phyloP scores from a whole-genome alignment of 2,888 invertebrate species.

The Liopterus haemorrhoidalis region DNA sequence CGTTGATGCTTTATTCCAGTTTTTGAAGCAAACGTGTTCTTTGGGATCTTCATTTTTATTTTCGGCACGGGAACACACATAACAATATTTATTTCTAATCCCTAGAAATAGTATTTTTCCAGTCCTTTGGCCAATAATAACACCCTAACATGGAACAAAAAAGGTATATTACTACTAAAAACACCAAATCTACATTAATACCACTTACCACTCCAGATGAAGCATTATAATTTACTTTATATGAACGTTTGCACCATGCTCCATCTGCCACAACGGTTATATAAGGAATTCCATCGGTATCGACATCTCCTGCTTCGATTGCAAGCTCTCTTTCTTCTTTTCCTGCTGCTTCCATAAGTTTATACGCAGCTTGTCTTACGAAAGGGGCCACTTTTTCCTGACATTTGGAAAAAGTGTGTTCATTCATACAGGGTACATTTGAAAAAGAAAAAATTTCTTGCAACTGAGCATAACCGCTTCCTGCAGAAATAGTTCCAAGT shows the following conservation, averaged over 20 bases:
- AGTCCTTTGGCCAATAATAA: conserved; percentile 8
- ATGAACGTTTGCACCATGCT: conserved; percentile 11
- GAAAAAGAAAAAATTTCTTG: conserved; percentile 2
- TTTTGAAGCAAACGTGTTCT: conserved; percentile 26
- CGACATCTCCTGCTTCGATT: conserved; percentile 8
- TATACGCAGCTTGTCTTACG: not conserved
- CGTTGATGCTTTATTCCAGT: conserved; percentile 24
- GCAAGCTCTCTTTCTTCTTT: conserved; percentile 5
- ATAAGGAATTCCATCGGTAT: conserved; percentile 4
- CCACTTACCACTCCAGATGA: conserved; percentile 6
- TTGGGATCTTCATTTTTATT: conserved; percentile 9
- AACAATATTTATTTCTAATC: conserved; percentile 10
- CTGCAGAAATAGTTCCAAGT: conserved; percentile 3
- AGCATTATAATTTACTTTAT: conserved; percentile 10
- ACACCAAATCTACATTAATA: not conserved
- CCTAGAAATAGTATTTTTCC: conserved; percentile 9
- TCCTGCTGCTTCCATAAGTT: conserved; percentile 9
- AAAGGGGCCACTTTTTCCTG: conserved; percentile 1
- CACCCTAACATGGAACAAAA: conserved; percentile 4
- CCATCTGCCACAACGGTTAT: conserved; percentile 11
- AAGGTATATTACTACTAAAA: not conserved
- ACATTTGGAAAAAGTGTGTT: conserved; percentile 5
- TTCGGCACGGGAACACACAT: conserved; percentile 1
- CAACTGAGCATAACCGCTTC: conserved; percentile 5
- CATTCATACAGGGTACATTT: conserved; percentile 6